Conservation (phyloP, 1,140 invertebrate genomes). For the Drosophila lowei region DNA sequence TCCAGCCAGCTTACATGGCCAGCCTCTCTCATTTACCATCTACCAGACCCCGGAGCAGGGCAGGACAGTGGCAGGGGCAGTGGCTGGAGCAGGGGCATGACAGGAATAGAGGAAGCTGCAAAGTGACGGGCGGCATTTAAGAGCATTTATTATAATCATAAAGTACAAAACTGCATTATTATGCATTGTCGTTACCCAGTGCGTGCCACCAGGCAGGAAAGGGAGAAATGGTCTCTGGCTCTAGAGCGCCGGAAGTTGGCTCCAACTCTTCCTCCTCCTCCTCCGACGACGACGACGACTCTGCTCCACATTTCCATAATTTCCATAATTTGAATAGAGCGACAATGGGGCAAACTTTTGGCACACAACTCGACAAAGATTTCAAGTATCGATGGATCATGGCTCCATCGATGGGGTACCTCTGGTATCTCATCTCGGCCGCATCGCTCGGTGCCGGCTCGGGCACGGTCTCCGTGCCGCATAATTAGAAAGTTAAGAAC, state of each 20-base stretch:
- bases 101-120: background rate
- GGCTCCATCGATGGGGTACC: background rate
- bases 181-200: conserved; percentile 14
- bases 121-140: conserved; percentile 38
- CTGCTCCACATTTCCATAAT: background rate
- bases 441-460: too few relatives aligned
- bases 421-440: too few relatives aligned
- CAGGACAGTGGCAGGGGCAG: too few relatives aligned
- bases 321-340: conserved; percentile 3
- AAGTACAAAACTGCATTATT: conserved; percentile 44
- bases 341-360: background rate
- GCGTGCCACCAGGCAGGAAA: background rate
- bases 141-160: conserved; percentile 51
- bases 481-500: conserved; percentile 4
- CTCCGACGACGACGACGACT: too few relatives aligned
- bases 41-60: background rate
- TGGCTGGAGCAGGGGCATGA: too few relatives aligned
- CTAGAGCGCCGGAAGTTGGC: too few relatives aligned
- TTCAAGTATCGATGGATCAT: conserved; percentile 1
- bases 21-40: background rate
- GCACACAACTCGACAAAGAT: too few relatives aligned
- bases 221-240: background rate
- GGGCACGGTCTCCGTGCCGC: background rate
- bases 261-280: too few relatives aligned
- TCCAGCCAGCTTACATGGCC: conserved; percentile 1